A percentile compares a stretch with the other conserved stretches of the same genome.
Evolutionary conservation across 2,888 invertebrate species (phyloP).

Genomic region (Tryphoninae sp.): DNA sequence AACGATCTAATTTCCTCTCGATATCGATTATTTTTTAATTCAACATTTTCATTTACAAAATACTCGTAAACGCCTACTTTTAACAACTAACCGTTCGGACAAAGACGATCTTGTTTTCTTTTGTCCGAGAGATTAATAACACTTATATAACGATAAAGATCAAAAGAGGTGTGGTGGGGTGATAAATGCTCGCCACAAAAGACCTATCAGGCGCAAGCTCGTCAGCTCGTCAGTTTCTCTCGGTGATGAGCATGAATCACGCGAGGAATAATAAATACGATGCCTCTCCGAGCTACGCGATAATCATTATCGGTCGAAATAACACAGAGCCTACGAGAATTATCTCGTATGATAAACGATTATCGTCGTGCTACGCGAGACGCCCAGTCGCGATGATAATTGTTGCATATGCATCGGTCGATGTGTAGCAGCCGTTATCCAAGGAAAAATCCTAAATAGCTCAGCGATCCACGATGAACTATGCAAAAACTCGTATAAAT

Average conservation of each 20-base stretch:
- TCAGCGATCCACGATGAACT: neutral
- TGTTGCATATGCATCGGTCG: slow-evolving; percentile 36
- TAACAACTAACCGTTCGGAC: too few species aligned
- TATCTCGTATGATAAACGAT: slow-evolving; percentile 60
- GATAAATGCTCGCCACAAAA: slow-evolving; percentile 50
- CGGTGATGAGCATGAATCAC: slow-evolving; percentile 52
- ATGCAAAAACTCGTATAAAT: neutral
- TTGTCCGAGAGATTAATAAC: neutral
- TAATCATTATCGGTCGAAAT: slow-evolving; percentile 59
- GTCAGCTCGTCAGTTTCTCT: slow-evolving; percentile 52
- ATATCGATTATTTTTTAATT: too few species aligned
- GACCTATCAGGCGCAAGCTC: slow-evolving; percentile 27
- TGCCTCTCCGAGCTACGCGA: slow-evolving; percentile 37
- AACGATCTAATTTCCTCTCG: too few species aligned
- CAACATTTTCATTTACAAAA: too few species aligned
- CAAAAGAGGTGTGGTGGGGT: slow-evolving; percentile 49
- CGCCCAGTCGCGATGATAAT: slow-evolving; percentile 54
- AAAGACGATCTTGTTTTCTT: neutral
- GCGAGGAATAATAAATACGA: slow-evolving; percentile 59
- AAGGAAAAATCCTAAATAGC: slow-evolving; percentile 48
- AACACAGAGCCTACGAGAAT: slow-evolving; percentile 32
- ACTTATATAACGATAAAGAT: slow-evolving; percentile 43
- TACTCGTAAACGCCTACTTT: too few species aligned
- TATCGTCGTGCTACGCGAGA: slow-evolving; percentile 30
- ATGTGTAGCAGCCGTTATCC: slow-evolving; percentile 53